Conservation (phyloP, 2,888 invertebrate species). For the Andrena praecox region DNA sequence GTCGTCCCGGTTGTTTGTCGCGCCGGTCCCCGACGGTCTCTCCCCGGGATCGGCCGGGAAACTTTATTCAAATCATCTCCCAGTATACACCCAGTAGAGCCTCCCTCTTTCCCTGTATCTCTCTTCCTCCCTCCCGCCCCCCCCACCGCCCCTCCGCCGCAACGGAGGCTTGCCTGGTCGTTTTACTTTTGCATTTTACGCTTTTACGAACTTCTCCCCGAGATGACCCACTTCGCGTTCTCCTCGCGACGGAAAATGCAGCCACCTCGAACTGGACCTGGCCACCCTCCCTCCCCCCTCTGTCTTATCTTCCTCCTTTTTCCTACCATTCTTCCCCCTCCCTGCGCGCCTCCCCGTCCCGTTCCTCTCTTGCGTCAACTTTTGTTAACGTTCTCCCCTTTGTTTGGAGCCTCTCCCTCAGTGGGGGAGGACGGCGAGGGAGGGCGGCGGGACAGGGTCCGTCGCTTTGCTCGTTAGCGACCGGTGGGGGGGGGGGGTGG, state of each 20-base stretch:
- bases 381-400: conserved; percentile 52
- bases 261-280: conserved; percentile 24
- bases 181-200: conserved; percentile 68
- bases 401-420: background rate
- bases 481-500: no score
- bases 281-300: background rate
- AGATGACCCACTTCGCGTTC: conserved; percentile 70
- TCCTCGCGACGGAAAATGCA: conserved; percentile 59
- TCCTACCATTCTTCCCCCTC: background rate
- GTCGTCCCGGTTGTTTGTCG: conserved; percentile 40
- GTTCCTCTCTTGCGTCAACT: conserved; percentile 28
- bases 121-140: background rate
- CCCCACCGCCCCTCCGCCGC: conserved; percentile 16
- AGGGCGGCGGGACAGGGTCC: background rate
- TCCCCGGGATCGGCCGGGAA: conserved; percentile 54
- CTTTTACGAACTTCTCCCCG: conserved; percentile 67
- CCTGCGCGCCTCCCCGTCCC: background rate
- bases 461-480: conserved; percentile 56
- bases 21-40: conserved; percentile 39
- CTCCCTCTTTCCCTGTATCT: conserved; percentile 27
- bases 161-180: conserved; percentile 35
- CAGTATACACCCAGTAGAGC: conserved; percentile 59
- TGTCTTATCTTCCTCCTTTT: background rate
- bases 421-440: background rate
- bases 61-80: conserved; percentile 73